Evolutionary conservation across 2,888 invertebrate genomes (phyloP), one percentile per base, ranked within the genome.

Genomic region (Pterobdella sp.): DNA sequence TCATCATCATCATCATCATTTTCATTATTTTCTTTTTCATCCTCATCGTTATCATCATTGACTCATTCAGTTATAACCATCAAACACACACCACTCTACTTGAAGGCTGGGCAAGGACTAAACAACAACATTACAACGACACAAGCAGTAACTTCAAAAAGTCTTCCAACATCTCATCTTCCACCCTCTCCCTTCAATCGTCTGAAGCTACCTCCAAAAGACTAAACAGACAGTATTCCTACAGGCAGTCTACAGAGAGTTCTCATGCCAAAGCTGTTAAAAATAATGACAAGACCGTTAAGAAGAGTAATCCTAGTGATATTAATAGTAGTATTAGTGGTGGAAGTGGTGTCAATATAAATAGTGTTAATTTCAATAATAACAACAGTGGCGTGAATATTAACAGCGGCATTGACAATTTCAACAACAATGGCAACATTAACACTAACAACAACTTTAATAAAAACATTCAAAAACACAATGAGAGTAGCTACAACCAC

Each of bases 161-260:
- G 31, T 34, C 35, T 14, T 65, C 65, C 34, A 35, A 32, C 65
- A 14, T 65, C 65, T 65, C 65, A 7, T 34, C 32, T 22, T 34
- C 34, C 10, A 7, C 65, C 4, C 65, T 65, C 2, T 65, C 65
- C 2, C 65, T 65, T 22, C 63, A 63, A 29, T 26, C 63, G n/a
- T 26, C 29, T n/a, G 18, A 10, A 1, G n/a, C 2, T 2, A 22
- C 37, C 3, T 36, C 35, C n/a, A 22, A 26, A 1, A 67, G 37
- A 0, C 4, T 60, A n/a, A 22, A 18, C 31, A 49, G 73, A 31
- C 69, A 60, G 22, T 69, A 68, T 29, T 73, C 73, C 4, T 73
- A 73, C 60, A 10, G 73, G 14, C 52, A 60, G 64, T 60, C 68
- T 26, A 73, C 73, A 29, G 73, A 73, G 31, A 73, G 73, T 31